Percentiles rank a stretch among this genome's conserved stretches.
Conservation (phyloP, 2,888 invertebrate species). For the Macropis europaea region DNA sequence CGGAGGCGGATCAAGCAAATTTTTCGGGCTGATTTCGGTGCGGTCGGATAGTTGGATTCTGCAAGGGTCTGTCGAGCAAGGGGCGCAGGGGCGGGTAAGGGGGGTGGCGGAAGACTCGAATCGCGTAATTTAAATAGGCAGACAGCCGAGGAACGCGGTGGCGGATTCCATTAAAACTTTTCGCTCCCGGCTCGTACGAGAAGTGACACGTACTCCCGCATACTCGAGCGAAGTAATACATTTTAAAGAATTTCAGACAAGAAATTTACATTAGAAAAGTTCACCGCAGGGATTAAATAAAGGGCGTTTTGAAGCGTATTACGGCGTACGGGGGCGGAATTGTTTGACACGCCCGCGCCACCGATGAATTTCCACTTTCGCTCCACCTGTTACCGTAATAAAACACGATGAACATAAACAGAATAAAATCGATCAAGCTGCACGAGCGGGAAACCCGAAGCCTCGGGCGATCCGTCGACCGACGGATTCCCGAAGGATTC, state of each 20-base stretch:
- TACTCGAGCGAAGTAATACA: slow-evolving; percentile 52
- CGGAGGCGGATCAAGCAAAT: slow-evolving; percentile 10
- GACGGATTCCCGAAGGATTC: too few species aligned
- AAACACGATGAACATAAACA: too few species aligned
- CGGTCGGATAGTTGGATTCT: slow-evolving; percentile 28
- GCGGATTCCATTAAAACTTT: slow-evolving; percentile 59
- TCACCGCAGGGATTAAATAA: slow-evolving; percentile 39
- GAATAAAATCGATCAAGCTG: too few species aligned
- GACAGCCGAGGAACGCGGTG: slow-evolving; percentile 57
- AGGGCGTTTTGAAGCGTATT: slow-evolving; percentile 7
- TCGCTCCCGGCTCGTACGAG: slow-evolving; percentile 55
- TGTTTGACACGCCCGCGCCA: too few species aligned
- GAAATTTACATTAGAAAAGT: slow-evolving; percentile 56
- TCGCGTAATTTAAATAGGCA: slow-evolving; percentile 59
- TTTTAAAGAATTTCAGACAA: slow-evolving; percentile 55
- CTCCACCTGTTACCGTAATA: too few species aligned
- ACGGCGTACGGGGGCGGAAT: background rate
- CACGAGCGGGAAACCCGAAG: too few species aligned
- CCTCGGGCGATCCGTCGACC: too few species aligned
- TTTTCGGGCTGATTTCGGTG: slow-evolving; percentile 38
- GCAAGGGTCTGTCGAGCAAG: background rate
- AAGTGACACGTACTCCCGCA: slow-evolving; percentile 56
- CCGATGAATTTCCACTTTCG: too few species aligned
- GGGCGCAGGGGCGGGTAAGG: background rate
- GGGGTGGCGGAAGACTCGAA: slow-evolving; percentile 34